Conservation (phyloP, 2,888 invertebrate genomes). For the Trypoxylon attenuatum region DNA sequence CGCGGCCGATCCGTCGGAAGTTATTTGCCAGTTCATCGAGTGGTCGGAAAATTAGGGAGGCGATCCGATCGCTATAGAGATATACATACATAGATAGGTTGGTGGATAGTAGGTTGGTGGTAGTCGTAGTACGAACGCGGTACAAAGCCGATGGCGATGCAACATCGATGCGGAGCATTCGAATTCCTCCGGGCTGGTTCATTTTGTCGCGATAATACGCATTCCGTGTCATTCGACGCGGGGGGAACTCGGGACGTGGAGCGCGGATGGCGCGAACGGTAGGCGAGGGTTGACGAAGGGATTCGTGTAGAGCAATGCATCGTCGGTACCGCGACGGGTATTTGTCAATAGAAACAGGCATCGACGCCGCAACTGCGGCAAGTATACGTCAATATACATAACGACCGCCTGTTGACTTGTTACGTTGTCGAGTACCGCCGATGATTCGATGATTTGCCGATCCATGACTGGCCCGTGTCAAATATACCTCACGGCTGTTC, state of each 20-base stretch:
- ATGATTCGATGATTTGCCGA: slow-evolving; percentile 71
- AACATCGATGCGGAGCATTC: slow-evolving; percentile 24
- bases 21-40: neutral
- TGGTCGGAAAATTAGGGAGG: neutral
- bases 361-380: slow-evolving; percentile 60
- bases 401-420: slow-evolving; percentile 70
- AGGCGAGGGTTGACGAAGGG: neutral
- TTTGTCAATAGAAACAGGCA: slow-evolving; percentile 69
- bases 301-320: slow-evolving; percentile 55
- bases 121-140: neutral
- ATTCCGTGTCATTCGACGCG: slow-evolving; percentile 51
- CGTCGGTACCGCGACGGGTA: slow-evolving; percentile 56
- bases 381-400: slow-evolving; percentile 64
- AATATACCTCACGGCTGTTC: slow-evolving; percentile 59
- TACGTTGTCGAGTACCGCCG: slow-evolving; percentile 71
- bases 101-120: neutral
- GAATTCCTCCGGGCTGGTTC: slow-evolving; percentile 50
- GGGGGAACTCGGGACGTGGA: too few relatives aligned
- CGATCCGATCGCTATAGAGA: too few relatives aligned
- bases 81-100: too few relatives aligned
- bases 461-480: slow-evolving; percentile 65
- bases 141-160: neutral
- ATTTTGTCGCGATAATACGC: slow-evolving; percentile 58
- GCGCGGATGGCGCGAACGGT: slow-evolving; percentile 4
- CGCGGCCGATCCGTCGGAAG: neutral